Conservation (phyloP, 2,888 invertebrate genomes). For the Ochropacha duplaris region DNA sequence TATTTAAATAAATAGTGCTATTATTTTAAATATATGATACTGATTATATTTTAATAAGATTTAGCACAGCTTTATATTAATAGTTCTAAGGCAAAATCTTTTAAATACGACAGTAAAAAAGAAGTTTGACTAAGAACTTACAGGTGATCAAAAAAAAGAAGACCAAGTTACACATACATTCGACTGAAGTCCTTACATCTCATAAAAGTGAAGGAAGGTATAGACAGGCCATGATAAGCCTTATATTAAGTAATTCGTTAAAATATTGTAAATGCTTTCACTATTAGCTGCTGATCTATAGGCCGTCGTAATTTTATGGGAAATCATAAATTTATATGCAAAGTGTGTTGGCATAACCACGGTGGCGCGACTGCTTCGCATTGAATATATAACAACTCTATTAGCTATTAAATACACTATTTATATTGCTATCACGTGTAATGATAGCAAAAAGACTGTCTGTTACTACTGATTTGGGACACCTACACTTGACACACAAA, state of each 20-base stretch:
- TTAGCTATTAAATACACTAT: background rate
- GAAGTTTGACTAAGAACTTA: too few relatives aligned
- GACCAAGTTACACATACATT: too few relatives aligned
- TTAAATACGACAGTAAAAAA: too few relatives aligned
- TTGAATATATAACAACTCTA: background rate
- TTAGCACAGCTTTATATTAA: too few relatives aligned
- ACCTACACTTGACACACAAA: background rate
- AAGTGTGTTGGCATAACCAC: background rate
- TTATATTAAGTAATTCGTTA: slow-evolving; percentile 7
- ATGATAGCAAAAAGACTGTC: slow-evolving; percentile 11
- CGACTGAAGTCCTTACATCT: too few relatives aligned
- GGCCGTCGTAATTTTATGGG: slow-evolving; percentile 20
- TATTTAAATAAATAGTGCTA: too few relatives aligned
- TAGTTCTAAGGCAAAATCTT: too few relatives aligned
- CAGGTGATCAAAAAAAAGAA: too few relatives aligned
- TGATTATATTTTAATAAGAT: too few relatives aligned
- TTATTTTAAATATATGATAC: too few relatives aligned
- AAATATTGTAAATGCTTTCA: slow-evolving; percentile 24
- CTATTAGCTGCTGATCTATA: slow-evolving; percentile 21
- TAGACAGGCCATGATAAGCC: background rate
- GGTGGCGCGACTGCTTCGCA: background rate
- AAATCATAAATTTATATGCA: slow-evolving; percentile 35
- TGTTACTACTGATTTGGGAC: background rate
- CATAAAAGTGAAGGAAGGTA: too few relatives aligned
- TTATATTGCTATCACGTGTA: background rate